Base-by-base conservation (phyloP, 2,888 invertebrate genomes). In the Trichacis sp. region DNA sequence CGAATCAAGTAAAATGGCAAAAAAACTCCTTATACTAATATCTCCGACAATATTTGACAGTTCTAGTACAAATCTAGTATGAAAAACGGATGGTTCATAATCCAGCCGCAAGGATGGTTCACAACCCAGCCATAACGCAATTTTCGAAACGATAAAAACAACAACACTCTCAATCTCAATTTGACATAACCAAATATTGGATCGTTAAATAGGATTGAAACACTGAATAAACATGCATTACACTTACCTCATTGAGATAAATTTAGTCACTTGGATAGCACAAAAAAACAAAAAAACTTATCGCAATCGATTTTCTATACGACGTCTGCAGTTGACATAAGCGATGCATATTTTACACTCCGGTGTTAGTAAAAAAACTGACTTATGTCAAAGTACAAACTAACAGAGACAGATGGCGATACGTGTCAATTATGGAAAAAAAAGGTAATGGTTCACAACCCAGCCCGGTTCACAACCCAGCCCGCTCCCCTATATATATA, bases 321-420 rank as follows among this genome's bases (percentile, higher is more conserved):
- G 36, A 36, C 36, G 36, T 36, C 36, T 36, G 36, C 36, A 36
- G 36, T 9, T 36, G 36, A 36, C 12, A 36, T 36, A 36, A 36
- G 36, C 36, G n/a, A 36, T 36, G 9, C 9, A 36, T 9, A 36
- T 36, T n/a, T 3, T n/a, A 12, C 36, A 36, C 36, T 36, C 36
- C 12, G 36, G 36, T 36, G 9, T 36, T 5, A n/a, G 36, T 9
- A 36, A 3, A 36, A 36, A 36, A 36, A 36, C 12, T 36, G 9
- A 5, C 36, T 36, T 36, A n/a, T n/a, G 9, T 36, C 12, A 9
- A 12, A 36, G 36, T n/a, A 36, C 36, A 36, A 36, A 5, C 9
- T 36, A 9, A 36, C 36, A 36, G 3, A 5, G 9, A 36, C 36
- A 5, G n/a, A 36, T n/a, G 9, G 36, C n/a, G 36, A 3, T 36